Percentiles rank a stretch among this genome's conserved stretches.
Evolutionary conservation across 53 echinoderm and acorn worm genomes (phyloP).

Genomic region (Stichopus horrens): DNA sequence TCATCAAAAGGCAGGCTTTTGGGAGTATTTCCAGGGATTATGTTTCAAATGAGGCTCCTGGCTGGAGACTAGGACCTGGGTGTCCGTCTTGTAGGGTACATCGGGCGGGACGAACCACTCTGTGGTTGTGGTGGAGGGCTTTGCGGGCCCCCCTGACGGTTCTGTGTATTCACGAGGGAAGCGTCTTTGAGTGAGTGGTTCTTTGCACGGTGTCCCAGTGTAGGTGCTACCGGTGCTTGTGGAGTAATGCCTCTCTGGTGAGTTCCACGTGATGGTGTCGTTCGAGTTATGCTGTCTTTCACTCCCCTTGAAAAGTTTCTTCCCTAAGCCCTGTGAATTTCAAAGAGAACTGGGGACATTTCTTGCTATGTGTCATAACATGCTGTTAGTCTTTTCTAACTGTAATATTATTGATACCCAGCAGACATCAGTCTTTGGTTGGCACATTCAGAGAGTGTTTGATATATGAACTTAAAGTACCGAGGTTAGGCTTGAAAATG

Average conservation of each 20-base stretch:
- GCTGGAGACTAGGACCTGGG: conserved; percentile 89
- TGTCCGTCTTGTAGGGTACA: conserved; percentile 80
- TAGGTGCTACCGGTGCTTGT: conserved; percentile 72
- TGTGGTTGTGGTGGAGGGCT: conserved; percentile 81
- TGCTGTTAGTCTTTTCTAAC: too few species aligned
- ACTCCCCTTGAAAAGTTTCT: conserved; percentile 59
- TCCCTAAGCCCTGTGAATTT: conserved; percentile 74
- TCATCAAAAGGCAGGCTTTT: conserved; percentile 62
- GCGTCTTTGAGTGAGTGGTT: conserved; percentile 77
- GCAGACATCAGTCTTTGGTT: too few species aligned
- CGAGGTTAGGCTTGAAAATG: too few species aligned
- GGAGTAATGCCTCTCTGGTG: conserved; percentile 55
- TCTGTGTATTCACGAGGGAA: conserved; percentile 78
- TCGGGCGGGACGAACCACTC: conserved; percentile 71
- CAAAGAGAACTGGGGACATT: too few species aligned
- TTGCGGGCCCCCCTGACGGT: conserved; percentile 60
- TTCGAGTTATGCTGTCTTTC: conserved; percentile 82
- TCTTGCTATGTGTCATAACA: too few species aligned
- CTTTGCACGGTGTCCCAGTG: conserved; percentile 63
- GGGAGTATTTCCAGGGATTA: conserved; percentile 97
- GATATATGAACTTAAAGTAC: too few species aligned
- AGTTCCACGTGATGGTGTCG: conserved; percentile 79
- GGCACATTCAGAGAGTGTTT: too few species aligned
- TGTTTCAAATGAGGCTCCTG: conserved; percentile 94
- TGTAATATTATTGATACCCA: too few species aligned